Evolutionary conservation across 2,113 vertebrate species (phyloP), one percentile per base, ranked within the genome.

Genomic region (Podiceps cristatus): DNA sequence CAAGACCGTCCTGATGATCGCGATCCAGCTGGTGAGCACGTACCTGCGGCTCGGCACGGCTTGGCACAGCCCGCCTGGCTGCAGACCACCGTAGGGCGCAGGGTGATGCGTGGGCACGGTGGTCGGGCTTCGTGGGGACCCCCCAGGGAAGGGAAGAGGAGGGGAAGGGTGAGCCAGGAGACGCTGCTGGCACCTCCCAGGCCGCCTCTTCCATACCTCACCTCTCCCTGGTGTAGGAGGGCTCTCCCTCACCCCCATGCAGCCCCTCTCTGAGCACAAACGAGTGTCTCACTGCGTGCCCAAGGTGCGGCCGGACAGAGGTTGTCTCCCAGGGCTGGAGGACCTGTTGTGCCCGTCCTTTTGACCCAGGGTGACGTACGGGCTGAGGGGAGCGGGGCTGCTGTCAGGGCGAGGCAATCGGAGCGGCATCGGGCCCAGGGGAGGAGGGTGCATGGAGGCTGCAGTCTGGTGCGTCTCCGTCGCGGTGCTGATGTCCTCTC

Each of bases 1-100:
- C 97, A 99, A 99, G 98, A 99, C 99, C 2, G 99, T 99, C 98
- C 99, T 99, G 96, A 99, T 99, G 99, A 99, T 99, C 64, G 99
- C 99, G 23, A 99, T 99, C 98, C 99, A 99, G 98, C 98, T 99
- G 99, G 99, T 99, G 98, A 98, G 99, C 10, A 1, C 1, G 86
- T 49, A 6, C 42, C 86, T 45, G 9, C 1, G 1, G 29, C 55
- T 64, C 9, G 1, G 45, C 50, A 17, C 5, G 4, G 64, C 78
- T 59, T 73, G 29, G 68, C 31, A 0, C 3, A 12, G 42, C 49
- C 22, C 10, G 1, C 27, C 22, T 5, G 63, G 35, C 80, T 2
- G 0, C 29, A 42, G 18, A 9, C 17, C 1, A 1, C 37, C 53
- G 47, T 4, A 0, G 42, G 37, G 8, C 40, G 31, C 3, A 0